phyloP scores from a whole-genome alignment of 2,888 invertebrate genomes.

The Cheilosia variabilis region DNA sequence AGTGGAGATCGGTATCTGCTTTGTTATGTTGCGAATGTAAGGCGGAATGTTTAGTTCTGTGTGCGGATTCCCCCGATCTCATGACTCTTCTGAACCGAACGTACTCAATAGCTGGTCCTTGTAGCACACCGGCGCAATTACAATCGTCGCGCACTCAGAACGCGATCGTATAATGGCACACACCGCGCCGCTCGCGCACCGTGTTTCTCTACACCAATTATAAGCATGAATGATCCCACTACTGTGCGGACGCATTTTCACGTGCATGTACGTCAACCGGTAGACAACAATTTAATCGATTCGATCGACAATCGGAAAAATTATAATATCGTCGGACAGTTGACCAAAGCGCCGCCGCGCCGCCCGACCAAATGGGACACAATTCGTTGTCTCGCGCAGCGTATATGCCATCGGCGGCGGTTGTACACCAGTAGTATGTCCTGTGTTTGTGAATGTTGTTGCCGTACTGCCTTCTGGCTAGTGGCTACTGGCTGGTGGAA shows the following conservation, averaged over 20 bases:
- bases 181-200: conserved; percentile 26
- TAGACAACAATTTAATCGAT: conserved; percentile 73
- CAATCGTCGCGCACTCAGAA: conserved; percentile 67
- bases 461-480: neutral
- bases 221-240: conserved; percentile 75
- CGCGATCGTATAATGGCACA: conserved; percentile 45
- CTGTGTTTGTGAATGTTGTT: conserved; percentile 39
- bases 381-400: conserved; percentile 21
- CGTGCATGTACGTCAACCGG: conserved; percentile 70
- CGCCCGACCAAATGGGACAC: conserved; percentile 58
- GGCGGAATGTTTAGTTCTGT: conserved; percentile 59
- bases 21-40: conserved; percentile 74
- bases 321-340: conserved; percentile 74
- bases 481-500: neutral
- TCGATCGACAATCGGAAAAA: conserved; percentile 75
- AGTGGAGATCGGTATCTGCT: conserved; percentile 72
- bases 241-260: conserved; percentile 70
- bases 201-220: conserved; percentile 74
- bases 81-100: conserved; percentile 11
- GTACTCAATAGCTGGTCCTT: conserved; percentile 20
- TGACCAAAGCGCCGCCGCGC: conserved; percentile 65
- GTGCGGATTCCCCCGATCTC: conserved; percentile 34
- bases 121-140: conserved; percentile 63
- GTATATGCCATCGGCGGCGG: neutral
- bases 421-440: conserved; percentile 10